Percentiles rank a stretch among this genome's conserved stretches.
Evolutionary conservation across 2,797 vertebrate genomes (phyloP).

Genomic region (Melanotaenia boesemani): DNA sequence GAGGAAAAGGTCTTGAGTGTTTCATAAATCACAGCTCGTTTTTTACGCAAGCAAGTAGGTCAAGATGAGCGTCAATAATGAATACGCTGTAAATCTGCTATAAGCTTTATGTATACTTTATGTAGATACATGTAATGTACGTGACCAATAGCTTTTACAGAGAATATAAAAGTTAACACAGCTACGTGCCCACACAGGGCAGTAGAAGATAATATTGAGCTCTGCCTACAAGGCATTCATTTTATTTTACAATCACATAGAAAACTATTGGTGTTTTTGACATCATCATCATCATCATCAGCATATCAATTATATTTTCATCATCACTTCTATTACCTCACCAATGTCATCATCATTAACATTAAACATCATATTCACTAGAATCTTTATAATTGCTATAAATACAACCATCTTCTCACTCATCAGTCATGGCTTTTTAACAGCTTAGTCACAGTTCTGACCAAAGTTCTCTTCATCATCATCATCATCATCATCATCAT

Average conservation of each 20-base stretch:
- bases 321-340: conserved; percentile 26
- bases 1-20: not conserved
- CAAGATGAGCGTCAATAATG: conserved; percentile 66
- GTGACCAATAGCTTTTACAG: conserved; percentile 83
- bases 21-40: conserved; percentile 37
- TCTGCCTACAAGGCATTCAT: conserved; percentile 72
- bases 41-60: conserved; percentile 64
- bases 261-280: conserved; percentile 80
- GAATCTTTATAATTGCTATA: conserved; percentile 48
- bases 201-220: conserved; percentile 76
- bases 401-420: conserved; percentile 56
- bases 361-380: conserved; percentile 28
- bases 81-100: conserved; percentile 44
- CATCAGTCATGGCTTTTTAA: conserved; percentile 71
- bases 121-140: conserved; percentile 80
- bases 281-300: conserved; percentile 55
- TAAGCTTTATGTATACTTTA: conserved; percentile 80
- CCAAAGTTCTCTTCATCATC: conserved; percentile 43
- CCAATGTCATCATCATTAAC: conserved; percentile 27
- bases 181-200: conserved; percentile 72
- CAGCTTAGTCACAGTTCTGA: conserved; percentile 63
- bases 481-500: conserved; percentile 5
- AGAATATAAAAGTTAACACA: conserved; percentile 83
- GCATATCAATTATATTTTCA: conserved; percentile 54
- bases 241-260: conserved; percentile 85